Evolutionary conservation across 2,888 invertebrate genomes (phyloP), one percentile per base, ranked within the genome.

Genomic region (Apocheima hispidaria): DNA sequence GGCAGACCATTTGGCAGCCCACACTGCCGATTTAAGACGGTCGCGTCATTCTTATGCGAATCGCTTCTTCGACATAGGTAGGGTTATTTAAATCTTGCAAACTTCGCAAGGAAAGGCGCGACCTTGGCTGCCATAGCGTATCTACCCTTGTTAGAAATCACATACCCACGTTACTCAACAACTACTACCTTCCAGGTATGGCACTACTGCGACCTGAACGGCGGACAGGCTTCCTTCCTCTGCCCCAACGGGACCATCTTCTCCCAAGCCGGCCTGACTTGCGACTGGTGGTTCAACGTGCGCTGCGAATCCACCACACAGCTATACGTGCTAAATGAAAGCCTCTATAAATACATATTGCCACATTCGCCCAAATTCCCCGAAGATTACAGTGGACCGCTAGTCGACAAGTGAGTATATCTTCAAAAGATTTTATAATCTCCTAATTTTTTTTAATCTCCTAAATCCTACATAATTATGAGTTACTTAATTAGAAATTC

Each of bases 211-310:
- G 97, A 97, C 82, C 93, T 98, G 58, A 97, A 97, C 79, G 97
- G 97, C 6, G 97, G 97, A 5, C 97, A 97, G 84, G 96, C 97
- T 4, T 97, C 97, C 2, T 98, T 98, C 83, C 88, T 98, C 33
- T 98, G 97, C 77, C 97, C 97, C 48, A 97, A 97, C 82, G 97
- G 98, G 35, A 98, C 98, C 2, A 97, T 98, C 79, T 98, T 98
- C 90, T 97, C 96, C 69, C 97, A 98, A 92, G 96, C 97, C 12
- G 97, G 96, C 0, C 88, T 98, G 41, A 97, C 97, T 0, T 97
- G 97, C 78, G 98, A 98, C 83, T 98, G 97, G 97, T 98, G 97
- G 97, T 98, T 97, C 87, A 98, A 98, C 82, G 97, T 98, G 0
- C 96, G 96, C 75, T 98, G 97, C 82, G 94, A 96, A 23, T 94